These are phyloP conservation scores for Phaetusa simplex DNA, from an alignment of 2,113 vertebrate genomes.

Conservation along the genomic window DNA sequence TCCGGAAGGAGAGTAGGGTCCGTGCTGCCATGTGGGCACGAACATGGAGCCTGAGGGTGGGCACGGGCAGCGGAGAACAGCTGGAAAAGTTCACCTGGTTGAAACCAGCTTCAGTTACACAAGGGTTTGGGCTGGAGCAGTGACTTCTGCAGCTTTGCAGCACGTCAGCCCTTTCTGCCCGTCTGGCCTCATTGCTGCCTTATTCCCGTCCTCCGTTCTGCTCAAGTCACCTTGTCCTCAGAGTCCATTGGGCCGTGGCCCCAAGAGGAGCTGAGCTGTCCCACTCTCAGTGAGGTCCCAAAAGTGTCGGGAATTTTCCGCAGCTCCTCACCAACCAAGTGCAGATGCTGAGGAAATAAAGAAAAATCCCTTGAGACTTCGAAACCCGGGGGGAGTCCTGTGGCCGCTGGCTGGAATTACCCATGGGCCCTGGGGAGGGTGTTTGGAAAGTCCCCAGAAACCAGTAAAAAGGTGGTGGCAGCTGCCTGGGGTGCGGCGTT, in stretches of 20 bases:
- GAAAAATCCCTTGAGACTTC: background rate
- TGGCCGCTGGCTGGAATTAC: background rate
- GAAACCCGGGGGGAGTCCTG: background rate
- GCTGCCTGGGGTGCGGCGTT: background rate
- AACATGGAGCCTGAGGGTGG: rapidly evolving
- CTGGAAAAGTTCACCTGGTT: background rate
- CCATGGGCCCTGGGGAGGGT: rapidly evolving
- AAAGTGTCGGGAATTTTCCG: background rate
- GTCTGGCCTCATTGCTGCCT: rapidly evolving
- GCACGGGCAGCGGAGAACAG: rapidly evolving
- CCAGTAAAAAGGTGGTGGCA: rapidly evolving
- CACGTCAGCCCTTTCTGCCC: background rate
- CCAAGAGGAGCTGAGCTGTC: rapidly evolving
- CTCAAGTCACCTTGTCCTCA: background rate
- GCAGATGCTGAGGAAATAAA: background rate
- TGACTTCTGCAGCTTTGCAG: background rate
- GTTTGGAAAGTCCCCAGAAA: background rate
- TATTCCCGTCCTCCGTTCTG: rapidly evolving
- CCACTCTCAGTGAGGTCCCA: rapidly evolving
- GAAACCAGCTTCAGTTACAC: background rate
- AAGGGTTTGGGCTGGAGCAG: background rate
- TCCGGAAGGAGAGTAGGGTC: background rate
- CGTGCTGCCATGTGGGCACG: rapidly evolving
- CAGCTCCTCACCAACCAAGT: background rate
- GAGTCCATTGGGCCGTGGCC: rapidly evolving